Conservation (phyloP, 2,888 invertebrate species). For the Drosophila longiperda region DNA sequence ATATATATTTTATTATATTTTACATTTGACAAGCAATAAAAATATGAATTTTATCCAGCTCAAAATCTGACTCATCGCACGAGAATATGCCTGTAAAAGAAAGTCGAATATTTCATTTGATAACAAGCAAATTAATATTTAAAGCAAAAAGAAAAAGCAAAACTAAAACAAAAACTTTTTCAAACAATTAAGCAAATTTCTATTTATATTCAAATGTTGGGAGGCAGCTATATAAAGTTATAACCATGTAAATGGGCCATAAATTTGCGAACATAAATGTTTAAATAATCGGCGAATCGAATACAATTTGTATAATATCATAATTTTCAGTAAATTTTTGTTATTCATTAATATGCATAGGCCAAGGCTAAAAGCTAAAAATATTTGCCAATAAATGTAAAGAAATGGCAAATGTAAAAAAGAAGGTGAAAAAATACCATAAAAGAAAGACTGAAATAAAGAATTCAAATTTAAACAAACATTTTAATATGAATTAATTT, state of each 20-base stretch:
- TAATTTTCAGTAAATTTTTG: constrained; percentile 5
- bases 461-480: not conserved
- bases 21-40: not conserved
- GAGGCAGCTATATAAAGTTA: constrained; percentile 3
- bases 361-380: constrained; percentile 23
- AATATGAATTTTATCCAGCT: not conserved
- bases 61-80: not conserved
- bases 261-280: constrained; percentile 31
- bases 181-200: constrained; percentile 21
- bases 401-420: not conserved
- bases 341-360: constrained; percentile 34
- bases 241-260: constrained; percentile 23
- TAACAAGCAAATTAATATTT: not conserved
- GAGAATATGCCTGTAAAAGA: constrained; percentile 3
- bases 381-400: constrained; percentile 10
- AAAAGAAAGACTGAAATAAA: not conserved
- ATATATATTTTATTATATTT: not conserved
- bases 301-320: constrained; percentile 13
- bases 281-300: not conserved
- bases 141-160: not conserved
- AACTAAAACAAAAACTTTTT: constrained; percentile 7
- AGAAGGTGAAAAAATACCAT: not conserved
- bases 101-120: not conserved
- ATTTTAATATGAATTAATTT: not conserved
- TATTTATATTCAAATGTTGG: constrained; percentile 15